Evolutionary conservation across 2,113 vertebrate genomes (phyloP).

Genomic region (Redunca redunca): DNA sequence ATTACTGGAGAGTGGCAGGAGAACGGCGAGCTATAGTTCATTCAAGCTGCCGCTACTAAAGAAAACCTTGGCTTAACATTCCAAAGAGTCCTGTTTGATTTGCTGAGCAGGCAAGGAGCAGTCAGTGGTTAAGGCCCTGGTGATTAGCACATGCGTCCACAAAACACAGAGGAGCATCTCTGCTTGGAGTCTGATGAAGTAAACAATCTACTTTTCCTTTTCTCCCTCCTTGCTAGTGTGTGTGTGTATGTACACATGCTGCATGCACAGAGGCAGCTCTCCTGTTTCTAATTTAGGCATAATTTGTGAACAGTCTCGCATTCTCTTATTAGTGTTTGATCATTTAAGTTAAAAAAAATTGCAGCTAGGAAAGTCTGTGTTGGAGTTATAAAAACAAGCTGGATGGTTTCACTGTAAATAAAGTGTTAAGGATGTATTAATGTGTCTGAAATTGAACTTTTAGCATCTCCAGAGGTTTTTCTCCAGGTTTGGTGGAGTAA

Average conservation of each 20-base stretch:
- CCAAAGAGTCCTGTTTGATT: not conserved
- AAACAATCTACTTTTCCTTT: not conserved
- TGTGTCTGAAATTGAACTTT: constrained; percentile 11
- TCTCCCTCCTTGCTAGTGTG: not conserved
- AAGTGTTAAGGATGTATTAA: not conserved
- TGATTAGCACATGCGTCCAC: not conserved
- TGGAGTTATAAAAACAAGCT: not conserved
- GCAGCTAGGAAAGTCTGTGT: not conserved
- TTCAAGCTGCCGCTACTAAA: not conserved
- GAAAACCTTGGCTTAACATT: not conserved
- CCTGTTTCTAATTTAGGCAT: not conserved
- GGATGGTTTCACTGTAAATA: not conserved
- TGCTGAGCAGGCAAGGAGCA: not conserved
- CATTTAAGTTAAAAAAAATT: constrained; percentile 28
- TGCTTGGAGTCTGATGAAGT: not conserved
- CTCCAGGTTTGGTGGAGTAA: not conserved
- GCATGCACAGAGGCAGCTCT: not conserved
- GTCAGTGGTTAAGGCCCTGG: not conserved
- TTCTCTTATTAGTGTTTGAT: constrained; percentile 39
- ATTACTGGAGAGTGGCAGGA: not conserved
- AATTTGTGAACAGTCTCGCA: not conserved
- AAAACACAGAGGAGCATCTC: not conserved
- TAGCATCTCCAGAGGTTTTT: not conserved
- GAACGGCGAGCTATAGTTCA: not conserved
- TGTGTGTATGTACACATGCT: not conserved